Conservation (phyloP, 2,888 invertebrate species). For the Drosophila austrosaltans region DNA sequence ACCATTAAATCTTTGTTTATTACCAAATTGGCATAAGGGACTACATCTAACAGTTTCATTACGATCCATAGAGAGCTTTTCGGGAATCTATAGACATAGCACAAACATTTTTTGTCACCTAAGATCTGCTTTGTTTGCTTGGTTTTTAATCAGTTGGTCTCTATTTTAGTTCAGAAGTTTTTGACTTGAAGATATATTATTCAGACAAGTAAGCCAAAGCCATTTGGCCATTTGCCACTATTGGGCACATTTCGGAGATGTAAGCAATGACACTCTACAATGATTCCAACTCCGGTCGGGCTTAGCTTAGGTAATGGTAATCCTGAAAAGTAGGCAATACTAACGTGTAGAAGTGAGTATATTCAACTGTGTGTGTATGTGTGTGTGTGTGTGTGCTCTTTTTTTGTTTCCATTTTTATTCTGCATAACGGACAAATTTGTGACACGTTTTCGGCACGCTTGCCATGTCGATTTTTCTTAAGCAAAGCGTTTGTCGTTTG, state of each 20-base stretch:
- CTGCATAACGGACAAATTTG: constrained; percentile 63
- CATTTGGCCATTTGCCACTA: constrained; percentile 20
- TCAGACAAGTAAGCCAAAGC: constrained; percentile 19
- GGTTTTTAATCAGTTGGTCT: too few relatives aligned
- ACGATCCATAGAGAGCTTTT: too few relatives aligned
- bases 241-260: neutral
- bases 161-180: too few relatives aligned
- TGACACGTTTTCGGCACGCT: constrained; percentile 76
- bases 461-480: constrained; percentile 74
- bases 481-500: constrained; percentile 65
- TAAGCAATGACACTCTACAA: neutral
- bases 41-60: too few relatives aligned
- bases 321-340: constrained; percentile 60
- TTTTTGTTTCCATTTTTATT: constrained; percentile 38
- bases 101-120: too few relatives aligned
- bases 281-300: neutral
- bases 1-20: too few relatives aligned
- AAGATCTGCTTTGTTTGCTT: too few relatives aligned
- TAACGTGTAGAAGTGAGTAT: neutral
- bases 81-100: too few relatives aligned
- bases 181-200: constrained; percentile 7
- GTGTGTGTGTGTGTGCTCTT: neutral
- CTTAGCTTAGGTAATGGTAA: constrained; percentile 27
- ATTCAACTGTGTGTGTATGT: neutral
- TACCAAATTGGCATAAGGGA: too few relatives aligned